These are phyloP conservation scores for Pachyuromys duprasi DNA, from an alignment of 2,797 vertebrate genomes.

Conservation along the genomic window DNA sequence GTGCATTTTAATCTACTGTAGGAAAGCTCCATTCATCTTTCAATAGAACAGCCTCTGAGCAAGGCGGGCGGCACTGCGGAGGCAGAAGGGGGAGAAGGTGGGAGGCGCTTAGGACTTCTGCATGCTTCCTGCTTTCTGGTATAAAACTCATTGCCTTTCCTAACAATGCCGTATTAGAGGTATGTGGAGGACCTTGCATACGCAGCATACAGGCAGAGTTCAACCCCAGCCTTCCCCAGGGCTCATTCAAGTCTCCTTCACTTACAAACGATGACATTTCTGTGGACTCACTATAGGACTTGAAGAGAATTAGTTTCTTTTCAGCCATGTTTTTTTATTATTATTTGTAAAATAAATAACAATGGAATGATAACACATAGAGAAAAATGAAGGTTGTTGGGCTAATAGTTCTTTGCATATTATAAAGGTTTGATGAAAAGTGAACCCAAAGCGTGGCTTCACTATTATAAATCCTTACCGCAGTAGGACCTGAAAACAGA, in stretches of 20 bases:
- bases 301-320: neutral
- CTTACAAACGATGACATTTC: neutral
- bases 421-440: neutral
- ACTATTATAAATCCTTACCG: neutral
- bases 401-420: neutral
- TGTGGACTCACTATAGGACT: neutral
- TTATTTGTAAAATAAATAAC: slow-evolving; percentile 12
- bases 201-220: neutral
- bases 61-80: neutral
- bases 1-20: neutral
- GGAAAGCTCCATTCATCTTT: slow-evolving; percentile 4
- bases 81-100: no score
- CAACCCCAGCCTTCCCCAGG: neutral
- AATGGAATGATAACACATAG: neutral
- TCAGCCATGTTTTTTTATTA: neutral
- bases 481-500: neutral
- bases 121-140: neutral
- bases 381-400: neutral
- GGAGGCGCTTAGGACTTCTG: neutral
- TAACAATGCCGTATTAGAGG: neutral
- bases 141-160: slow-evolving; percentile 9
- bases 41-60: neutral
- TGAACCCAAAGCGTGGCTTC: neutral
- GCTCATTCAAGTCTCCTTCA: neutral
- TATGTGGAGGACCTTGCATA: neutral